Evolutionary conservation across 2,888 invertebrate species (phyloP).

Genomic region (Tachystola acroxantha): DNA sequence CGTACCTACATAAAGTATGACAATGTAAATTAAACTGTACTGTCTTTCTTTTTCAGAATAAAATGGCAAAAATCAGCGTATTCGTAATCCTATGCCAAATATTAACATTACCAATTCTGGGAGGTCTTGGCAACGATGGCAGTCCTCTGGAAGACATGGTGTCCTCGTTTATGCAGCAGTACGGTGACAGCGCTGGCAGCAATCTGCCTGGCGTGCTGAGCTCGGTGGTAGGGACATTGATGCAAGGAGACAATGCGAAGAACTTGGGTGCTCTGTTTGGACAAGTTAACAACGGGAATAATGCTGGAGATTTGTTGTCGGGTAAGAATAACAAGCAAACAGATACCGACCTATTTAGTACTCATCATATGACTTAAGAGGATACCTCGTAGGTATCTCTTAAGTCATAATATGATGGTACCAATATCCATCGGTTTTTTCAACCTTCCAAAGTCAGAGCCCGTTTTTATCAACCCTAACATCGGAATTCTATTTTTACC

Average conservation of each 20-base stretch:
- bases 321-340: too few relatives aligned
- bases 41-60: too few relatives aligned
- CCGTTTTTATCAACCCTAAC: too few relatives aligned
- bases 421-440: too few relatives aligned
- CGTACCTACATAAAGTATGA: too few relatives aligned
- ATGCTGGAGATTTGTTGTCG: slow-evolving; percentile 68
- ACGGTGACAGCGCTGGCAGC: slow-evolving; percentile 56
- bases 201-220: slow-evolving; percentile 32
- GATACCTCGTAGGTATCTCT: too few relatives aligned
- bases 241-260: slow-evolving; percentile 83
- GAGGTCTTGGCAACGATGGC: slow-evolving; percentile 51
- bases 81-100: slow-evolving; percentile 38
- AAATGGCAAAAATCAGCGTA: slow-evolving; percentile 42
- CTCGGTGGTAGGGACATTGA: slow-evolving; percentile 80
- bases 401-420: too few relatives aligned
- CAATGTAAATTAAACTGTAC: too few relatives aligned
- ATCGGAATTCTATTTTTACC: too few relatives aligned
- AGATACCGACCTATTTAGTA: too few relatives aligned
- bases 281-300: slow-evolving; percentile 42
- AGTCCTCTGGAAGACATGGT: slow-evolving; percentile 84
- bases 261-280: slow-evolving; percentile 64
- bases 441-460: too few relatives aligned
- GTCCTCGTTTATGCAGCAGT: slow-evolving; percentile 81
- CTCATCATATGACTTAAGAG: too few relatives aligned
- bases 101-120: slow-evolving; percentile 39